A percentile compares a stretch with the other conserved stretches of the same genome.
These are phyloP conservation scores for Phania funesta DNA, from an alignment of 2,888 invertebrate species.

Conservation along the genomic window DNA sequence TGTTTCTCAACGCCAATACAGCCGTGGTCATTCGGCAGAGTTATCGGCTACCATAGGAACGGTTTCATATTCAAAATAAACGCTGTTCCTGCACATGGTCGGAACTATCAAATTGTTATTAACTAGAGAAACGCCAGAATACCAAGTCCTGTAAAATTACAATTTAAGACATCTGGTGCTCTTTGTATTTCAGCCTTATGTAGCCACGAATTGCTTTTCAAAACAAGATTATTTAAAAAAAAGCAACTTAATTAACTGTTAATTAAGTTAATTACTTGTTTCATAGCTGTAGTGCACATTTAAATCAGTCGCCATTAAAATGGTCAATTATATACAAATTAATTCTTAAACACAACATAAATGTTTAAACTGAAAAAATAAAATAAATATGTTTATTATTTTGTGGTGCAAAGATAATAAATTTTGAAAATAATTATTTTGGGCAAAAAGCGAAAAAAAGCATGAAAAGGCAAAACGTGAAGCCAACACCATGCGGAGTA, in stretches of 20 bases:
- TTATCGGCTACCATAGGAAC: no score
- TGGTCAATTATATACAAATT: conserved; percentile 13
- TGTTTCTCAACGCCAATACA: no score
- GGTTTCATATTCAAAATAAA: no score
- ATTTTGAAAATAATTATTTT: background rate
- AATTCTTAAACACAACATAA: background rate
- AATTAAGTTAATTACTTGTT: conserved; percentile 35
- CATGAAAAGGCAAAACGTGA: no score
- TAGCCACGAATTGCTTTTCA: background rate
- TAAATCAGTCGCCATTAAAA: conserved; percentile 4
- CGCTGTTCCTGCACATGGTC: no score
- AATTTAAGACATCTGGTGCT: no score
- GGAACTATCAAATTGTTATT: no score
- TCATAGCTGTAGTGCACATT: conserved; percentile 7
- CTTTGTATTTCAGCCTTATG: no score
- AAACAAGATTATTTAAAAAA: background rate
- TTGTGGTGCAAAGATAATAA: background rate
- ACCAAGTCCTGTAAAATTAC: no score
- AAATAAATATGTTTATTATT: conserved; percentile 18
- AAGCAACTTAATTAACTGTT: conserved; percentile 32
- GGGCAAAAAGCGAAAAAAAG: background rate
- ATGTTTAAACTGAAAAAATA: background rate
- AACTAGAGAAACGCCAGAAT: no score
- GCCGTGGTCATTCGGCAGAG: no score
- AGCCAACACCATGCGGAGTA: no score